Percentiles rank a stretch among this genome's conserved stretches.
phyloP scores from a whole-genome alignment of 2,113 vertebrate genomes.

The Pelvicachromis taeniatus region DNA sequence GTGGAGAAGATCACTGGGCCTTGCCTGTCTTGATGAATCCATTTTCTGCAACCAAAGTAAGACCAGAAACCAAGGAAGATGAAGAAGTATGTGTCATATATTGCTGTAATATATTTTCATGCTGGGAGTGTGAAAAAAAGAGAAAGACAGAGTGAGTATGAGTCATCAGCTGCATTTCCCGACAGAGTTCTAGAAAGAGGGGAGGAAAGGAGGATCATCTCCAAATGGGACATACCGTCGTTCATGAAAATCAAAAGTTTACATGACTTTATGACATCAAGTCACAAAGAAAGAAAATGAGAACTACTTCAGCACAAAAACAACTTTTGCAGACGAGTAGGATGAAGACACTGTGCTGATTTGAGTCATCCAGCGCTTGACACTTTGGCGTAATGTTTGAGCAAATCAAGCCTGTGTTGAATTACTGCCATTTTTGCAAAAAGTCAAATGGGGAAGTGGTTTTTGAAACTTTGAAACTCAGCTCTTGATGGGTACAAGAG shows the following conservation, averaged over 20 bases:
- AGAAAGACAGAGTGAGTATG: not conserved
- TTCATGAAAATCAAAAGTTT: constrained; percentile 26
- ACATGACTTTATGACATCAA: not conserved
- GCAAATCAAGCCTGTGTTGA: not conserved
- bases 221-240: not conserved
- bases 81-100: constrained; percentile 28
- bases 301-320: not conserved
- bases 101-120: constrained; percentile 30
- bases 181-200: not conserved
- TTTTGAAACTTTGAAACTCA: constrained; percentile 34
- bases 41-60: constrained; percentile 15
- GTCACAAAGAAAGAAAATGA: not conserved
- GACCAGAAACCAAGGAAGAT: constrained; percentile 28
- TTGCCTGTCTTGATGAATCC: constrained; percentile 12
- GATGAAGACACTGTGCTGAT: not conserved
- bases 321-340: constrained; percentile 17
- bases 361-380: constrained; percentile 25
- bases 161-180: constrained; percentile 41
- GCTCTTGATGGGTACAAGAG: constrained; percentile 12
- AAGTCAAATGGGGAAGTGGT: constrained; percentile 19
- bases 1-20: constrained; percentile 17
- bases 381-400: not conserved
- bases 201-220: not conserved
- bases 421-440: constrained; percentile 4
- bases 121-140: not conserved